These are phyloP conservation scores for Sussaba pulchella DNA, from an alignment of 2,888 invertebrate genomes.

Conservation along the genomic window DNA sequence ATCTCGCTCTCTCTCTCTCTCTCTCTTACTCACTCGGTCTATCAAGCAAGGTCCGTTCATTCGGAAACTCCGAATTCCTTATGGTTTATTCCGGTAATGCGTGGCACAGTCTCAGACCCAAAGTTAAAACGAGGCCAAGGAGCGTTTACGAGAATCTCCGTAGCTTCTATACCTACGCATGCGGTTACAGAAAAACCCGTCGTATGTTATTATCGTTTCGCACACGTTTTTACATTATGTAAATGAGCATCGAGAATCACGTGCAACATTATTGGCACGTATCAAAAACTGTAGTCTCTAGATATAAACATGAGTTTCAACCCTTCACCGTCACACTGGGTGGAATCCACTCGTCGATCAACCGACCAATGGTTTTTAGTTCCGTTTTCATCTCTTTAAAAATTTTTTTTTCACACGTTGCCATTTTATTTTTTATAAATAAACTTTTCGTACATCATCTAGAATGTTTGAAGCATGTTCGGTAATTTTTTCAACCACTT, in stretches of 20 bases:
- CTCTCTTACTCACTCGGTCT: background rate
- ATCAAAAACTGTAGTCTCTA: too few species aligned
- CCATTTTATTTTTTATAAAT: too few species aligned
- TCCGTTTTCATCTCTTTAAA: too few species aligned
- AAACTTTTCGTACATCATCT: too few species aligned
- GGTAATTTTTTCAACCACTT: too few species aligned
- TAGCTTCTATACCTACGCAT: background rate
- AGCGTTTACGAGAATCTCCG: slow-evolving; percentile 63
- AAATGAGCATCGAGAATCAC: slow-evolving; percentile 22
- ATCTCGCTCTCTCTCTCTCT: slow-evolving; percentile 2
- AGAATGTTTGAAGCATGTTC: too few species aligned
- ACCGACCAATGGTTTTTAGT: too few species aligned
- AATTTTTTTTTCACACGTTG: too few species aligned
- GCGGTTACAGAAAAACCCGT: background rate
- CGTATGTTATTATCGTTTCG: background rate
- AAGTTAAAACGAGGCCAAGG: slow-evolving; percentile 69
- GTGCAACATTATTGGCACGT: too few species aligned
- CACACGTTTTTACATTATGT: background rate
- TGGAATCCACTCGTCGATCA: too few species aligned
- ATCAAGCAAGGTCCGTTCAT: slow-evolving; percentile 39
- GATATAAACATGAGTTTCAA: too few species aligned
- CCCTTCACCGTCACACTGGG: too few species aligned
- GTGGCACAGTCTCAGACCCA: slow-evolving; percentile 34
- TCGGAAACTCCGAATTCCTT: slow-evolving; percentile 60
- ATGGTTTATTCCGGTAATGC: slow-evolving; percentile 65